phyloP scores from a whole-genome alignment of 1,140 invertebrate species.

The Eriosoma lanigerum region DNA sequence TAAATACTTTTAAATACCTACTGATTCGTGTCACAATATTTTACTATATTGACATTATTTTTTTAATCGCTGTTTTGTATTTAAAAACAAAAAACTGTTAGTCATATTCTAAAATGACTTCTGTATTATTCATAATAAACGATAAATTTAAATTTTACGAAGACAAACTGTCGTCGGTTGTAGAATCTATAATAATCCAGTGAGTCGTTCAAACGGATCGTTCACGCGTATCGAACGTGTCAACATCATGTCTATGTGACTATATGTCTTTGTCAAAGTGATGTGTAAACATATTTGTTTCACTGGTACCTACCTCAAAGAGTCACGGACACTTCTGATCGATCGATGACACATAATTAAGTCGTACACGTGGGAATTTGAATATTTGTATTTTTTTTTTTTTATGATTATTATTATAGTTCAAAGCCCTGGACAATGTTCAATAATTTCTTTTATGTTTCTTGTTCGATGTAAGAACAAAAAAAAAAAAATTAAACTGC shows the following conservation, averaged over 20 bases:
- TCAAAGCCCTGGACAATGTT: background rate
- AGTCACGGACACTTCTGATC: background rate
- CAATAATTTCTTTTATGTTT: conserved; percentile 9
- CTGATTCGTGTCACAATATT: too few species aligned
- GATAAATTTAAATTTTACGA: background rate
- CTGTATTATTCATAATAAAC: background rate
- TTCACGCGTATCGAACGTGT: background rate
- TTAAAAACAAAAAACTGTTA: too few species aligned
- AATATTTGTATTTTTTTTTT: background rate
- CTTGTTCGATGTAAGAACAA: background rate
- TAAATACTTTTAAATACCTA: too few species aligned
- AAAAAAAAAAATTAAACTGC: background rate
- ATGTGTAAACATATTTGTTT: conserved; percentile 17
- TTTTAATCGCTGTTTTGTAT: too few species aligned
- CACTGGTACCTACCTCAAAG: background rate
- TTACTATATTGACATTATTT: too few species aligned
- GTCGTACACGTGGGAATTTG: background rate
- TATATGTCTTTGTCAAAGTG: background rate
- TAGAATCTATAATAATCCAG: too few species aligned
- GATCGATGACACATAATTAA: background rate
- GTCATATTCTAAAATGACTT: too few species aligned
- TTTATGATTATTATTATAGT: too few species aligned
- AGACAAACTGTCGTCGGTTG: background rate
- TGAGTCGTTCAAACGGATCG: background rate
- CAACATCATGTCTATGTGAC: too few species aligned